Percentiles rank a stretch among this genome's conserved stretches.
These are phyloP conservation scores for Bombus confusus DNA, from an alignment of 1,140 invertebrate species.

Conservation along the genomic window DNA sequence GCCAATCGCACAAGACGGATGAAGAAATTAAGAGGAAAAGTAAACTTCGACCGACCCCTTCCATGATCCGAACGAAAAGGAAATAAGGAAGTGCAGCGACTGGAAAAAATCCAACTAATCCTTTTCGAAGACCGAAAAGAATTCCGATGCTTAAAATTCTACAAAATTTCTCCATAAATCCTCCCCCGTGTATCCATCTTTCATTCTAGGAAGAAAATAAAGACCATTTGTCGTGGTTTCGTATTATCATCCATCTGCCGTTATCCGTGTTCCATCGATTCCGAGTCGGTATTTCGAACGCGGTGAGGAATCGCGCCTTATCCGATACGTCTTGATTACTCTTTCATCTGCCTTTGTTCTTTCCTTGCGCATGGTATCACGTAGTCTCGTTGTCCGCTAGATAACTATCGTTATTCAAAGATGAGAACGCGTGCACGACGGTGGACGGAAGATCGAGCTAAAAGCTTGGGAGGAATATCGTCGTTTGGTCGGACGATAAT, in stretches of 20 bases:
- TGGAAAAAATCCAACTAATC: too few relatives aligned
- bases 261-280: neutral
- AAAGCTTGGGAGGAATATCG: neutral
- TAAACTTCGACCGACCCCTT: rapidly evolving
- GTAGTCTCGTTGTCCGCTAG: conserved; percentile 14
- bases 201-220: neutral
- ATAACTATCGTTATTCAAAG: conserved; percentile 45
- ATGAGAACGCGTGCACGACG: conserved; percentile 10
- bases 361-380: neutral
- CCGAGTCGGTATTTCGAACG: neutral
- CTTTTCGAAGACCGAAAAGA: neutral
- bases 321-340: conserved; percentile 22
- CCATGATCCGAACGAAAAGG: neutral
- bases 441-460: neutral
- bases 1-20: too few relatives aligned
- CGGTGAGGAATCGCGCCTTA: neutral
- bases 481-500: neutral
- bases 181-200: neutral
- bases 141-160: neutral
- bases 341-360: conserved; percentile 22
- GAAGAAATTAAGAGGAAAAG: too few relatives aligned
- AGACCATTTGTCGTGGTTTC: neutral
- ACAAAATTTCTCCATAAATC: neutral
- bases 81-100: neutral
- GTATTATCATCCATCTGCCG: neutral